These are phyloP conservation scores for Thereva nobilitata DNA, from an alignment of 2,888 invertebrate species.

Conservation along the genomic window DNA sequence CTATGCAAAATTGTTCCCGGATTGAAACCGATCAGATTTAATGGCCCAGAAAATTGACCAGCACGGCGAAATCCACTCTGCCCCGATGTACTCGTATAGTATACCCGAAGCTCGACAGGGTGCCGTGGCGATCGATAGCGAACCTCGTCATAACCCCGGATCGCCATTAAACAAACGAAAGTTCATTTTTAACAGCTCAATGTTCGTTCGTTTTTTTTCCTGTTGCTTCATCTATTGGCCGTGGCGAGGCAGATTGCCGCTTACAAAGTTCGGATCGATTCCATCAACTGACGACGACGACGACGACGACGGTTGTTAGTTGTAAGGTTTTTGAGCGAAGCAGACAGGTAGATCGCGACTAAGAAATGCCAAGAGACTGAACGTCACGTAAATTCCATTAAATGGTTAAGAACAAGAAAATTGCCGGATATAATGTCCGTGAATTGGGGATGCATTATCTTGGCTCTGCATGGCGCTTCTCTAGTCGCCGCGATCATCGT, in stretches of 20 bases:
- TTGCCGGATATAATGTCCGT: constrained; percentile 28
- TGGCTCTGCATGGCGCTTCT: constrained; percentile 5
- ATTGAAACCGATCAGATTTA: constrained; percentile 33
- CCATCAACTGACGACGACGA: constrained; percentile 16
- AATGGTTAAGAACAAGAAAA: constrained; percentile 42
- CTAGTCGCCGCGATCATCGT: constrained; percentile 15
- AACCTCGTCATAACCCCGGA: too few species aligned
- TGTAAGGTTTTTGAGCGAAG: background rate
- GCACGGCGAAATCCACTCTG: constrained; percentile 21
- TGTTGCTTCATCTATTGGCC: too few species aligned
- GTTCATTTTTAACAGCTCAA: too few species aligned
- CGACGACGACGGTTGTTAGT: constrained; percentile 7
- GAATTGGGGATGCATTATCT: constrained; percentile 28
- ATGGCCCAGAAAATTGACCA: constrained; percentile 35
- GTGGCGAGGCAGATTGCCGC: too few species aligned
- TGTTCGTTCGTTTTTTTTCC: too few species aligned
- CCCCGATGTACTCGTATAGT: background rate
- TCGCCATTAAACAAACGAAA: too few species aligned
- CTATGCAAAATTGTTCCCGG: constrained; percentile 23
- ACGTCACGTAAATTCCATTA: constrained; percentile 54
- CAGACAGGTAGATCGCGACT: constrained; percentile 21
- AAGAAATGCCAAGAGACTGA: background rate
- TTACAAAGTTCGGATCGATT: constrained; percentile 3
- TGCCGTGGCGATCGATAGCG: too few species aligned
- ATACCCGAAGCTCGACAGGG: background rate